These are phyloP conservation scores for Folsomia candida DNA, from an alignment of 2,888 invertebrate genomes.

Conservation along the genomic window DNA sequence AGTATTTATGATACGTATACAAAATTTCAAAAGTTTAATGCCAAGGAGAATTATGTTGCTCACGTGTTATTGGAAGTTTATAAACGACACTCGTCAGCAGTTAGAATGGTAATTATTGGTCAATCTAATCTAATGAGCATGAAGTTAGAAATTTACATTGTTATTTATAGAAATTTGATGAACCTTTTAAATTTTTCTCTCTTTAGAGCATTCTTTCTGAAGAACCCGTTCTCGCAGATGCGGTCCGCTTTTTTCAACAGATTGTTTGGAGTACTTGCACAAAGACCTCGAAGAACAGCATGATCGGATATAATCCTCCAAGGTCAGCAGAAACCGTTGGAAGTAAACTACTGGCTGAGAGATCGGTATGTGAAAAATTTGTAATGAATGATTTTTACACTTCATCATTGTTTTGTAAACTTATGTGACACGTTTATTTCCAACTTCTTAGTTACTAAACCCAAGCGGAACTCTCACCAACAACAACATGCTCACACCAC, in stretches of 20 bases:
- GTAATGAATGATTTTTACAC: too few relatives aligned
- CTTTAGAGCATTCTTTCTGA: not conserved
- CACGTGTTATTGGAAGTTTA: conserved; percentile 61
- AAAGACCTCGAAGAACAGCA: not conserved
- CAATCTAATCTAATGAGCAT: not conserved
- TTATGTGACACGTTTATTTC: not conserved
- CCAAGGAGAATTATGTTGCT: conserved; percentile 43
- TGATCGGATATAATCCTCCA: not conserved
- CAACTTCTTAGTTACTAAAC: not conserved
- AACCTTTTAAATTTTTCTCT: not conserved
- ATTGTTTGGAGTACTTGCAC: not conserved
- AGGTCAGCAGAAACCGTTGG: not conserved
- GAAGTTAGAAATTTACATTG: not conserved
- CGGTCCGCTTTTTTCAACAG: conserved; percentile 12
- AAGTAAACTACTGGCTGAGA: too few relatives aligned
- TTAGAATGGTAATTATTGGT: not conserved
- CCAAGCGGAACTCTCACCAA: too few relatives aligned
- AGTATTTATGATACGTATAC: conserved; percentile 46
- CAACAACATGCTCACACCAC: too few relatives aligned
- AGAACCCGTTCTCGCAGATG: not conserved
- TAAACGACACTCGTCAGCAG: conserved; percentile 54
- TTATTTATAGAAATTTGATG: not conserved
- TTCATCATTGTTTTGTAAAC: not conserved
- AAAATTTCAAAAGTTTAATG: conserved; percentile 45
- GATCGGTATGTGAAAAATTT: too few relatives aligned